Evolutionary conservation across 2,113 vertebrate genomes (phyloP).

Genomic region (Cyprinodon brontotheroides): DNA sequence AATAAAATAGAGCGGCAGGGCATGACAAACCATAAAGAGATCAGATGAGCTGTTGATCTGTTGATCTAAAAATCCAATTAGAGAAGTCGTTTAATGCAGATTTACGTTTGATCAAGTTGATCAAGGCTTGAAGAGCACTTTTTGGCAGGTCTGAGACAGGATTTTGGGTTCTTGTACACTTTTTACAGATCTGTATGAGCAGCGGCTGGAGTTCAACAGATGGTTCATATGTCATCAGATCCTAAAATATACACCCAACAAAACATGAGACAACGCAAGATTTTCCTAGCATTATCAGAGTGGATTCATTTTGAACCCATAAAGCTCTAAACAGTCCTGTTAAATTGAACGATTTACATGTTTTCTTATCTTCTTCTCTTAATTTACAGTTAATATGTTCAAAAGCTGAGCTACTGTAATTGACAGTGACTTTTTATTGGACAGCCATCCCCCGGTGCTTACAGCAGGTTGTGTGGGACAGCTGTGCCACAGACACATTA

Average conservation of each 20-base stretch:
- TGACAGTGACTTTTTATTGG: slow-evolving; percentile 35
- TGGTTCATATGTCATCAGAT: slow-evolving; percentile 63
- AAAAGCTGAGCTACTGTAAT: slow-evolving; percentile 19
- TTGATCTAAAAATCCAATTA: not conserved
- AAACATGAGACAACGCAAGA: slow-evolving; percentile 42
- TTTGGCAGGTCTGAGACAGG: too few species aligned
- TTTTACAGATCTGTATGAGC: slow-evolving; percentile 20
- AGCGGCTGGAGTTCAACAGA: slow-evolving; percentile 80
- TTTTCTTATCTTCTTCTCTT: not conserved
- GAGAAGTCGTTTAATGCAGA: too few species aligned
- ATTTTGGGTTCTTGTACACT: not conserved
- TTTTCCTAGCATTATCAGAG: not conserved
- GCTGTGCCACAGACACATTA: slow-evolving; percentile 53
- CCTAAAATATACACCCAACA: slow-evolving; percentile 81
- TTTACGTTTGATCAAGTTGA: too few species aligned
- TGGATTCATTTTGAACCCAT: not conserved
- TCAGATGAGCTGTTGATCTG: not conserved
- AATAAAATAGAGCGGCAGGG: not conserved
- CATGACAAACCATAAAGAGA: not conserved
- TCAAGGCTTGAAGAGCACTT: too few species aligned
- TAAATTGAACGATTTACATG: not conserved
- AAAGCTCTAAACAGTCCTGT: not conserved
- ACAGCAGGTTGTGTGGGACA: slow-evolving; percentile 49
- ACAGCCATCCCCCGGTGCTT: slow-evolving; percentile 12
- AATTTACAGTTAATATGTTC: not conserved